Evolutionary conservation across 2,888 invertebrate genomes (phyloP).

Genomic region (Taphrorychus bicolor): DNA sequence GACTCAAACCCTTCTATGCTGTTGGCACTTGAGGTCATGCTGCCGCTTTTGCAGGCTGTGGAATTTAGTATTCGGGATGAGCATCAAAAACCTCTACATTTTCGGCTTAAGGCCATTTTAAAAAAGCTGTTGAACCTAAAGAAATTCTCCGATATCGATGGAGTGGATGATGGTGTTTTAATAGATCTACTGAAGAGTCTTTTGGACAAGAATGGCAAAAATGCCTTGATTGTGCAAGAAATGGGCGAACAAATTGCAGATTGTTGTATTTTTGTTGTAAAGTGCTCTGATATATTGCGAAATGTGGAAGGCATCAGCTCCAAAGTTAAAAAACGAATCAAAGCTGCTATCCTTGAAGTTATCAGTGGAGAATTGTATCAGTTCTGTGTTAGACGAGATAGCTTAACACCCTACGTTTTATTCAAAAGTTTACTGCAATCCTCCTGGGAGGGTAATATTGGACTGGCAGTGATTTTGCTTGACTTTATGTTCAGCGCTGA

Average conservation of each 20-base stretch:
- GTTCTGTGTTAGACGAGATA: constrained; percentile 71
- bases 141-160: constrained; percentile 67
- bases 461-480: constrained; percentile 66
- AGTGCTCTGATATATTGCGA: constrained; percentile 66
- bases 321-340: constrained; percentile 53
- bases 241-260: constrained; percentile 70
- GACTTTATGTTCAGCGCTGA: constrained; percentile 67
- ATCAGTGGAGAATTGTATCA: constrained; percentile 64
- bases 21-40: constrained; percentile 72
- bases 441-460: constrained; percentile 71
- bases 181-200: constrained; percentile 65
- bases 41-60: constrained; percentile 71
- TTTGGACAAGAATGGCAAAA: constrained; percentile 70
- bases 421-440: constrained; percentile 71
- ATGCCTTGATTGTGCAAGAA: constrained; percentile 70
- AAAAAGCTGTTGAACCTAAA: constrained; percentile 67
- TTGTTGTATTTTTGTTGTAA: constrained; percentile 70
- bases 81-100: constrained; percentile 71
- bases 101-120: constrained; percentile 68
- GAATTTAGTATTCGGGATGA: constrained; percentile 75
- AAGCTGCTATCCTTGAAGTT: constrained; percentile 60
- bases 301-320: constrained; percentile 56
- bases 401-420: constrained; percentile 69
- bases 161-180: constrained; percentile 64
- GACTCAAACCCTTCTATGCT: constrained; percentile 74